A percentile compares a stretch with the other conserved stretches of the same genome.
Conservation (phyloP, 2,888 invertebrate genomes). For the Sinohyriopsis cumingii region DNA sequence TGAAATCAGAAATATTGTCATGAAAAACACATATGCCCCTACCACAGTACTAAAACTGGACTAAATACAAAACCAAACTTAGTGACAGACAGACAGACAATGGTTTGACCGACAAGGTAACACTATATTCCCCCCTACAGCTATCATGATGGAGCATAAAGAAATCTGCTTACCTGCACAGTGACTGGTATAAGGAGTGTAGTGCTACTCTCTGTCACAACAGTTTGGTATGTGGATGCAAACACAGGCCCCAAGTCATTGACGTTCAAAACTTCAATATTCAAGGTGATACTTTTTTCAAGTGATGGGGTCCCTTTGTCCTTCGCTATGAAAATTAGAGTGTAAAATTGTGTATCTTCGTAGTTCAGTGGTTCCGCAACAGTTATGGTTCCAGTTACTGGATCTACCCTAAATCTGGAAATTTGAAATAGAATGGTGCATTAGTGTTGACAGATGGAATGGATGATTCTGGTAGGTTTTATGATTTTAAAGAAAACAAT, state of each 20-base stretch:
- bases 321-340: constrained; percentile 9
- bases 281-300: constrained; percentile 7
- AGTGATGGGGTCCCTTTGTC: constrained; percentile 12
- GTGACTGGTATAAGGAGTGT: constrained; percentile 16
- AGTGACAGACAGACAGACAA: too few species aligned
- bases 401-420: constrained; percentile 82
- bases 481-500: too few species aligned
- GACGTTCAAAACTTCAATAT: constrained; percentile 9
- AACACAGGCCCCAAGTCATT: constrained; percentile 30
- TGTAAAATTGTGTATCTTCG: constrained; percentile 14
- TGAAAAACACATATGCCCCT: too few species aligned
- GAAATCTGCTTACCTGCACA: constrained; percentile 24
- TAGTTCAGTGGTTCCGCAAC: constrained; percentile 25
- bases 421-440: not conserved
- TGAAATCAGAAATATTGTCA: too few species aligned
- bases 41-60: too few species aligned
- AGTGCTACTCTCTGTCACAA: constrained; percentile 17
- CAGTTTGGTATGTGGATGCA: constrained; percentile 13
- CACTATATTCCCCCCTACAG: too few species aligned
- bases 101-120: too few species aligned
- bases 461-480: too few species aligned
- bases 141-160: too few species aligned
- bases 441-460: too few species aligned
- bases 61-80: too few species aligned
- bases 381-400: constrained; percentile 72